Percentiles rank a stretch among this genome's conserved stretches.
These are phyloP conservation scores for Drosophila acutilabella DNA, from an alignment of 2,888 invertebrate species.

Conservation along the genomic window DNA sequence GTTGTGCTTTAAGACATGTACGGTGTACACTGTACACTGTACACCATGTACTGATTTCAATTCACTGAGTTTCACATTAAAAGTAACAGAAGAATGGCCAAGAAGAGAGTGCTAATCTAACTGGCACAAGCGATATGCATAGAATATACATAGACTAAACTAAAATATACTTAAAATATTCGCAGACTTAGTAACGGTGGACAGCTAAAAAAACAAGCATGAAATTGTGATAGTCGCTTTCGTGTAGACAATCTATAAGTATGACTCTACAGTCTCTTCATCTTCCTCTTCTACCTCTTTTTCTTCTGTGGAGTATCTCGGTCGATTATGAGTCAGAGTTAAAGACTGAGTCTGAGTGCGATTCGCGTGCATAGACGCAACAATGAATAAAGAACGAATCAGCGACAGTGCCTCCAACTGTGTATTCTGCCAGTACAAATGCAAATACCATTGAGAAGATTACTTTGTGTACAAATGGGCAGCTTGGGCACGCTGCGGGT, in stretches of 20 bases:
- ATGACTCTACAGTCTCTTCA: slow-evolving; percentile 24
- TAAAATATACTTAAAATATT: slow-evolving; percentile 30
- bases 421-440: slow-evolving; percentile 46
- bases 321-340: slow-evolving; percentile 30
- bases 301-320: not conserved
- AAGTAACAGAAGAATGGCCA: slow-evolving; percentile 1
- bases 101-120: slow-evolving; percentile 34
- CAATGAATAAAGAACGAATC: slow-evolving; percentile 63
- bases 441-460: slow-evolving; percentile 25
- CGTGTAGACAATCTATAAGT: slow-evolving; percentile 66
- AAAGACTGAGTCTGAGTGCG: slow-evolving; percentile 28
- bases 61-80: slow-evolving; percentile 55
- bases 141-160: slow-evolving; percentile 32
- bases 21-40: too few species aligned
- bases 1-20: slow-evolving; percentile 53
- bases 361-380: slow-evolving; percentile 67
- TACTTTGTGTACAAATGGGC: slow-evolving; percentile 2
- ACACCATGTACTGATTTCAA: slow-evolving; percentile 59
- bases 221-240: slow-evolving; percentile 67
- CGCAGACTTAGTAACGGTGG: slow-evolving; percentile 58
- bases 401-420: slow-evolving; percentile 55
- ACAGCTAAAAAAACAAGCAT: slow-evolving; percentile 49
- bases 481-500: not conserved
- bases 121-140: slow-evolving; percentile 50
- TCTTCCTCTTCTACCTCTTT: slow-evolving; percentile 4